These are phyloP conservation scores for Scolanthus callimorphus DNA, from an alignment of 92 coral and sea anemone species.

Conservation along the genomic window DNA sequence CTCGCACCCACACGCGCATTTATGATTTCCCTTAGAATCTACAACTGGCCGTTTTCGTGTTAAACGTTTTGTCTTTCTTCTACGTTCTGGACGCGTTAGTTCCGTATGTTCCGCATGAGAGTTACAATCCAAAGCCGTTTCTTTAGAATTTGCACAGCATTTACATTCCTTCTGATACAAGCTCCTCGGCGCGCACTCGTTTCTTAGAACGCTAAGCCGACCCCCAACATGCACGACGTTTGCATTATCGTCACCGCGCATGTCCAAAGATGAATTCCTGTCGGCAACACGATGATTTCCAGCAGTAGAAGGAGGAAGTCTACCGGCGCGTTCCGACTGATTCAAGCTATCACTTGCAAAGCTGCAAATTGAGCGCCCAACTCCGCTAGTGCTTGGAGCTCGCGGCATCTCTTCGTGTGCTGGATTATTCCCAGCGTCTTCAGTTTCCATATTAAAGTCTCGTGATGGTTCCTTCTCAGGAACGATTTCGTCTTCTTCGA, in stretches of 20 bases:
- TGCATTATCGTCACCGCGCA: not conserved
- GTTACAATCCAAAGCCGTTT: not conserved
- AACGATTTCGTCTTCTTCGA: not conserved
- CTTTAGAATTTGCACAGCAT: no score
- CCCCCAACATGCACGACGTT: conserved; percentile 13
- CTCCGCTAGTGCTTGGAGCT: not conserved
- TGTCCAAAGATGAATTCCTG: not conserved
- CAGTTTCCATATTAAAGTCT: no score
- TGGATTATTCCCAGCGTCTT: no score
- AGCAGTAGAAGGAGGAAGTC: not conserved
- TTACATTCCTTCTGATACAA: conserved; percentile 6
- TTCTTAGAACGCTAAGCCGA: conserved; percentile 27
- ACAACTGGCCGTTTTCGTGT: no score
- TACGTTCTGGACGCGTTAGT: not conserved
- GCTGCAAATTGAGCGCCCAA: not conserved
- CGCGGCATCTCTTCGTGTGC: no score
- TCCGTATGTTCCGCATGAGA: not conserved
- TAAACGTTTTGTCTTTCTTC: not conserved
- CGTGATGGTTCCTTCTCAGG: not conserved
- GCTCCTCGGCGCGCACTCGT: conserved; percentile 23
- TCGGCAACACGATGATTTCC: not conserved
- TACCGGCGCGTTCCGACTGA: not conserved
- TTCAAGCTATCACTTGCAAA: not conserved
- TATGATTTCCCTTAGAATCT: no score
- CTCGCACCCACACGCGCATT: not conserved